These are phyloP conservation scores for Mastigias papua DNA, from an alignment of 30 jellyfish, hydroid and myxozoan species.

Conservation along the genomic window DNA sequence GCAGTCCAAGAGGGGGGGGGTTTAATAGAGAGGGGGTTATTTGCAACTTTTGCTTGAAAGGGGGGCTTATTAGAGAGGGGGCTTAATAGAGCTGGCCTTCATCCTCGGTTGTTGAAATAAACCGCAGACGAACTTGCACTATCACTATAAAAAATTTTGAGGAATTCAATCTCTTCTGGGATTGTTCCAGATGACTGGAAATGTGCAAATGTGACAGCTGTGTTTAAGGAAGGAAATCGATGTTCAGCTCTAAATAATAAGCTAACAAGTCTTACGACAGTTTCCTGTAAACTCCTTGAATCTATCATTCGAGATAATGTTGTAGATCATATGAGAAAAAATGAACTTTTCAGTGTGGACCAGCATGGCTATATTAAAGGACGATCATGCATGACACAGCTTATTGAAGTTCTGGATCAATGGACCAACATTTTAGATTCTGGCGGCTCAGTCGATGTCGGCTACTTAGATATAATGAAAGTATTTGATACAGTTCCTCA, in stretches of 20 bases:
- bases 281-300: constrained; percentile 35
- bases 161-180: constrained; percentile 40
- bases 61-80: too few relatives aligned
- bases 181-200: constrained; percentile 47
- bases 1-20: too few relatives aligned
- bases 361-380: constrained; percentile 48
- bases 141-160: constrained; percentile 13
- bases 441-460: constrained; percentile 47
- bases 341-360: constrained; percentile 35
- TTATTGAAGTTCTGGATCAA: constrained; percentile 45
- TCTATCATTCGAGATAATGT: constrained; percentile 31
- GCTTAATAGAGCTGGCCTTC: too few relatives aligned
- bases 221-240: constrained; percentile 44
- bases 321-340: constrained; percentile 45
- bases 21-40: too few relatives aligned
- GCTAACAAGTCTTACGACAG: constrained; percentile 29
- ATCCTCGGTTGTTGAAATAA: too few relatives aligned
- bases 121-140: constrained; percentile 36
- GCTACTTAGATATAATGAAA: constrained; percentile 48
- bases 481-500: constrained; percentile 52
- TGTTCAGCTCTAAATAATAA: constrained; percentile 39
- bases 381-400: constrained; percentile 44
- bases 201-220: constrained; percentile 52
- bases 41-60: too few relatives aligned
- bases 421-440: constrained; percentile 50